These are phyloP conservation scores for Neomonachus schauinslandi DNA, from an alignment of 2,113 vertebrate species.

Conservation along the genomic window DNA sequence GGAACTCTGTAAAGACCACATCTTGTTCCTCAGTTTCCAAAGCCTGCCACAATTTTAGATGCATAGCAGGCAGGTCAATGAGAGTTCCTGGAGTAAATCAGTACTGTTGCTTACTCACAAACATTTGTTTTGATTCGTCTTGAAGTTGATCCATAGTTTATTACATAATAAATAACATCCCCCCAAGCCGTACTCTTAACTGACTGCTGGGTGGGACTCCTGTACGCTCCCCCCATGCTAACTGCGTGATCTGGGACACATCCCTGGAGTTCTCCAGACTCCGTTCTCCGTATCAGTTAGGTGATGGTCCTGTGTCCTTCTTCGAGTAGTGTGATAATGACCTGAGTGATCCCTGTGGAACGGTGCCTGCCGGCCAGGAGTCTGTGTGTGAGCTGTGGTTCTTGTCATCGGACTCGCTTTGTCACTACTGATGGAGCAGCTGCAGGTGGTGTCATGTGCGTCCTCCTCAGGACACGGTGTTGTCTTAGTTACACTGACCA, in stretches of 20 bases:
- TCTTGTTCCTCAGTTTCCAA: too few species aligned
- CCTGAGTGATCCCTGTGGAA: rapidly evolving
- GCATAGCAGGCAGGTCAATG: background rate
- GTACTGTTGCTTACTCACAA: rapidly evolving
- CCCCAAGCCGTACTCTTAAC: background rate
- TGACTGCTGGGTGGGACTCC: background rate
- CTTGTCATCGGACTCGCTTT: rapidly evolving
- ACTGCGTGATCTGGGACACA: rapidly evolving
- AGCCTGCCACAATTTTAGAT: background rate
- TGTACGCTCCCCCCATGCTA: background rate
- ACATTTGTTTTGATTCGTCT: background rate
- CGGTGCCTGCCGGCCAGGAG: rapidly evolving
- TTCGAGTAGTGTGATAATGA: rapidly evolving
- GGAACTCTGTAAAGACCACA: rapidly evolving
- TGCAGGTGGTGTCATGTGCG: rapidly evolving
- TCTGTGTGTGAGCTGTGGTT: rapidly evolving
- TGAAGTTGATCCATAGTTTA: rapidly evolving
- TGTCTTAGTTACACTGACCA: background rate
- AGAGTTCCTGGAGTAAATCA: rapidly evolving
- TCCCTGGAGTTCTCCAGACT: background rate
- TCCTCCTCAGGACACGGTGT: background rate
- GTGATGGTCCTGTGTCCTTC: rapidly evolving
- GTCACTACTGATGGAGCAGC: rapidly evolving
- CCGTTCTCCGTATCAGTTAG: background rate
- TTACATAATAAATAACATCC: background rate